Evolutionary conservation across 2,888 invertebrate species (phyloP).

Genomic region (Tetropium fuscum): DNA sequence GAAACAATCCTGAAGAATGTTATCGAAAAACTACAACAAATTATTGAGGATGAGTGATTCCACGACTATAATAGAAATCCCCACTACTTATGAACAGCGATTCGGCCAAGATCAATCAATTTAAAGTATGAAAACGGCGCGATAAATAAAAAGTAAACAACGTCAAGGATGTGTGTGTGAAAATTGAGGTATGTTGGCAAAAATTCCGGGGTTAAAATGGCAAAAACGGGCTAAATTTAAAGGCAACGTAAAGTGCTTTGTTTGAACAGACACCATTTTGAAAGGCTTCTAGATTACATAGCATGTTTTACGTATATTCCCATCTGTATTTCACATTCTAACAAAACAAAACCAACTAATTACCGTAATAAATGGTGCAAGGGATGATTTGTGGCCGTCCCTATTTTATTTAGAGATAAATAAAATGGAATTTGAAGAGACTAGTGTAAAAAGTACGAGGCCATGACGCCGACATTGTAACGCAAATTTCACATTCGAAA

Average conservation of each 20-base stretch:
- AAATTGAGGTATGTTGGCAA: conserved; percentile 26
- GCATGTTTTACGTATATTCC: conserved; percentile 39
- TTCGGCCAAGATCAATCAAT: conserved; percentile 56
- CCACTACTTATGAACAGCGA: conserved; percentile 38
- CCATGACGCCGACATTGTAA: conserved; percentile 57
- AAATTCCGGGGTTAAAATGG: conserved; percentile 33
- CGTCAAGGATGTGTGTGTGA: conserved; percentile 37
- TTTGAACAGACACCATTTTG: conserved; percentile 75
- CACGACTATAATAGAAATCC: conserved; percentile 43
- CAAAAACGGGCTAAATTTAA: conserved; percentile 40
- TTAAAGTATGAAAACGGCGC: conserved; percentile 55
- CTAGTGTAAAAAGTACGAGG: conserved; percentile 46
- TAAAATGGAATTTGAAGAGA: conserved; percentile 29
- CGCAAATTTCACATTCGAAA: conserved; percentile 68
- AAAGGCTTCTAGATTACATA: conserved; percentile 63
- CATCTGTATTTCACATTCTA: conserved; percentile 10
- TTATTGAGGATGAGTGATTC: conserved; percentile 30
- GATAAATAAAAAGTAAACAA: conserved; percentile 55
- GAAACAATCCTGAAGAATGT: conserved; percentile 10
- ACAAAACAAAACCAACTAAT: conserved; percentile 26
- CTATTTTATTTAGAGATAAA: not conserved
- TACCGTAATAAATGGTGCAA: conserved; percentile 5
- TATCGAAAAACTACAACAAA: conserved; percentile 29
- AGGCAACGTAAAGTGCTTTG: conserved; percentile 59
- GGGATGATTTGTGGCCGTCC: conserved; percentile 9